phyloP scores from a whole-genome alignment of 2,113 vertebrate species.

The Eurystomus gularis region DNA sequence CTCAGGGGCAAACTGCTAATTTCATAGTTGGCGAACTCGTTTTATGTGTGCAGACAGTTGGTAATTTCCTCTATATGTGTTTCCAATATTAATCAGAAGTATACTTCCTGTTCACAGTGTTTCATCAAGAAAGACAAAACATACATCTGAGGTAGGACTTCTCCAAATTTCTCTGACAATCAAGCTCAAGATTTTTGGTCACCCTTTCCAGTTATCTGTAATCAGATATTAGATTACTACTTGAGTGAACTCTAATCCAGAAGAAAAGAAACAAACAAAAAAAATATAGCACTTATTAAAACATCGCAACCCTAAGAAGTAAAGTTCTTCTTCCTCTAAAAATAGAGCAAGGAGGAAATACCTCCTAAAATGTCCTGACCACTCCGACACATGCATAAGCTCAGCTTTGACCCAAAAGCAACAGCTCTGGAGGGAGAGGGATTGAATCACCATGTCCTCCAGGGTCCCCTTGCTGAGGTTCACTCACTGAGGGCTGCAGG shows the following conservation, averaged over 20 bases:
- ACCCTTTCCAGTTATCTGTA: not conserved
- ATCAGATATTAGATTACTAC: not conserved
- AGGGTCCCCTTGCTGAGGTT: rapidly evolving
- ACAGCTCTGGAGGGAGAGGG: not conserved
- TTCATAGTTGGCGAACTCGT: not conserved
- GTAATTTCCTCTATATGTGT: not conserved
- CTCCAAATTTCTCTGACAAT: not conserved
- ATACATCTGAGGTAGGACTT: not conserved
- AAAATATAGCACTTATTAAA: not conserved
- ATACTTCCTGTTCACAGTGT: not conserved
- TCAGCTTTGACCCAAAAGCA: not conserved
- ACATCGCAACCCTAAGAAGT: not conserved
- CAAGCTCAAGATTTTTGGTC: not conserved
- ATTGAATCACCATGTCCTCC: rapidly evolving
- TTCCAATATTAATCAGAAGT: conserved; percentile 3
- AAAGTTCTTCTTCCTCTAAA: not conserved
- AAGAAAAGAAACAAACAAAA: not conserved
- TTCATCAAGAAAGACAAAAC: not conserved
- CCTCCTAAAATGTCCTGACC: not conserved
- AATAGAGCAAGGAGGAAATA: not conserved
- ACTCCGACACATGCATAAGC: not conserved
- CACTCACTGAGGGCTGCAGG: not conserved
- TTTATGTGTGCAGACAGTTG: not conserved
- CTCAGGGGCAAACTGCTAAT: not conserved
- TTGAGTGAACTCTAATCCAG: not conserved